Percentiles rank a stretch among this genome's conserved stretches.
phyloP scores from a whole-genome alignment of 2,113 vertebrate species.

The Antigone vipio region DNA sequence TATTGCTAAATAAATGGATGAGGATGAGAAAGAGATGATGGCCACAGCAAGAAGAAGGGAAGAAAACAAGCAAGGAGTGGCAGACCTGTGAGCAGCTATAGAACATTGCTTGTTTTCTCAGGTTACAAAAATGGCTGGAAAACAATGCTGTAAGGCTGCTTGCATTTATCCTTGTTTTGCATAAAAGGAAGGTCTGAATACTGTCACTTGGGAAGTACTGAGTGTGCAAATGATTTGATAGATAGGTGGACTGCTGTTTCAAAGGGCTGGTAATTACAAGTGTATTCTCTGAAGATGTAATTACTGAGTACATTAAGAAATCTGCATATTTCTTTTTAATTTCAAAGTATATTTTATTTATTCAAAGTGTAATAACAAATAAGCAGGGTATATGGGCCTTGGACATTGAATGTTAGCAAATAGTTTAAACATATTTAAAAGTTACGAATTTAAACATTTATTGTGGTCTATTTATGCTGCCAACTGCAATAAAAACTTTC shows the following conservation, averaged over 20 bases:
- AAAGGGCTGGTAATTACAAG: neutral
- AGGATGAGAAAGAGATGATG: neutral
- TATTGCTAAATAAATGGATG: neutral
- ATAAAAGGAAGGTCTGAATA: neutral
- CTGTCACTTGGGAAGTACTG: neutral
- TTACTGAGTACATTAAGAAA: neutral
- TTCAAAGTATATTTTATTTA: neutral
- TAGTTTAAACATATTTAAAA: neutral
- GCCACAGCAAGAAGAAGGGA: neutral
- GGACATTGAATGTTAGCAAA: neutral
- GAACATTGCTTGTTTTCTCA: neutral
- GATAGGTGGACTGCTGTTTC: neutral
- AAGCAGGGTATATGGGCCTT: neutral
- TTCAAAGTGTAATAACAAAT: neutral
- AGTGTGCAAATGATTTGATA: neutral
- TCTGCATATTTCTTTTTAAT: neutral
- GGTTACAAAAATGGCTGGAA: neutral
- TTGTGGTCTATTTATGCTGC: neutral
- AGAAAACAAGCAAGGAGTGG: neutral
- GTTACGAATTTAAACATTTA: neutral
- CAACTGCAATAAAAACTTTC: neutral
- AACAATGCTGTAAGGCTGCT: neutral
- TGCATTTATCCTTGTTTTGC: neutral
- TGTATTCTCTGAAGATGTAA: neutral
- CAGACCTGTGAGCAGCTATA: neutral